Conservation (phyloP, 2,113 vertebrate species). For the Heterotilapia buettikoferi region DNA sequence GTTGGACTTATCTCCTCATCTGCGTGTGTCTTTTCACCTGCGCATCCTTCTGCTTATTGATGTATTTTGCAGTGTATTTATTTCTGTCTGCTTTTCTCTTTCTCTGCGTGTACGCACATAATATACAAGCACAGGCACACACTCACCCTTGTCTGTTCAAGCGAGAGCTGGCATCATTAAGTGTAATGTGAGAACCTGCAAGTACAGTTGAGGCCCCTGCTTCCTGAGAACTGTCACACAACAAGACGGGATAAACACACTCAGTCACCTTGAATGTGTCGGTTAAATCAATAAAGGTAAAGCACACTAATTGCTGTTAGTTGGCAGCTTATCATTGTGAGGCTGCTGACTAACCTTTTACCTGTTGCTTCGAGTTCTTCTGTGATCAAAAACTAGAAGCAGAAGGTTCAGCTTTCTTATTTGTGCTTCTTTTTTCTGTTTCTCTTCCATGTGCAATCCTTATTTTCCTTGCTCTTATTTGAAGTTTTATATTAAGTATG, state of each 20-base stretch:
- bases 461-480: not conserved
- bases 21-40: not conserved
- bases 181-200: conserved; percentile 45
- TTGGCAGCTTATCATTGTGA: not conserved
- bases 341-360: not conserved
- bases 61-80: not conserved
- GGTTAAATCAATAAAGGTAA: not conserved
- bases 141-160: conserved; percentile 12
- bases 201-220: conserved; percentile 27
- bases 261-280: not conserved
- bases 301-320: not conserved
- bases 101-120: not conserved
- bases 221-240: conserved; percentile 34
- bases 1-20: not conserved
- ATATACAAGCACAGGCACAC: not conserved
- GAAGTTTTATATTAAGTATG: not conserved
- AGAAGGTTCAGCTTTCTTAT: not conserved
- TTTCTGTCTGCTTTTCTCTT: not conserved
- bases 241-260: not conserved
- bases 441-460: not conserved
- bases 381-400: not conserved
- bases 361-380: not conserved
- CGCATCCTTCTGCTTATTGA: not conserved
- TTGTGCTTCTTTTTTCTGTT: not conserved
- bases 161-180: conserved; percentile 21